A percentile compares a stretch with the other conserved stretches of the same genome.
These are phyloP conservation scores for Phoenoteleia sp. DNA, from an alignment of 2,888 invertebrate species.

Conservation along the genomic window DNA sequence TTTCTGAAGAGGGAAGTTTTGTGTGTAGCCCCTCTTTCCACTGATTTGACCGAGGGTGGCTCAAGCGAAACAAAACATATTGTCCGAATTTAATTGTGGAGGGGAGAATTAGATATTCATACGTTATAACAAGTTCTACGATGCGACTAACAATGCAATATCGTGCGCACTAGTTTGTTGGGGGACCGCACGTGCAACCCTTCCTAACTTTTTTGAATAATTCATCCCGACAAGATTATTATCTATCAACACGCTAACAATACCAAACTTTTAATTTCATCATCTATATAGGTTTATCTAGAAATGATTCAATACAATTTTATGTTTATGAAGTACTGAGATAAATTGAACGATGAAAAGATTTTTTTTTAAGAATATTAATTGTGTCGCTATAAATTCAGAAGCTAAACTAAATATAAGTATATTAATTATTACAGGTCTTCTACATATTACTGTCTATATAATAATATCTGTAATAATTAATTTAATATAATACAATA, in stretches of 20 bases:
- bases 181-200: slow-evolving; percentile 70
- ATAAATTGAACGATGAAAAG: not conserved
- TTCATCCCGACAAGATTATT: slow-evolving; percentile 70
- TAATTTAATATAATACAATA: too few species aligned
- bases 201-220: slow-evolving; percentile 65
- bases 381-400: too few species aligned
- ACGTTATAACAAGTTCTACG: slow-evolving; percentile 83
- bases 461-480: too few species aligned
- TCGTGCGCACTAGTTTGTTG: slow-evolving; percentile 65
- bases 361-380: too few species aligned
- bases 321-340: slow-evolving; percentile 32
- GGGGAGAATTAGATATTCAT: slow-evolving; percentile 86
- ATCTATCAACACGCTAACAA: slow-evolving; percentile 65
- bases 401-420: too few species aligned
- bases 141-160: slow-evolving; percentile 82
- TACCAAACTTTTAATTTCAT: slow-evolving; percentile 66
- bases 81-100: slow-evolving; percentile 86
- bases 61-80: slow-evolving; percentile 85
- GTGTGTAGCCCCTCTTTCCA: slow-evolving; percentile 71
- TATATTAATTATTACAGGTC: too few species aligned
- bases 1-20: slow-evolving; percentile 74
- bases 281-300: slow-evolving; percentile 48
- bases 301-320: slow-evolving; percentile 50
- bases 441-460: too few species aligned
- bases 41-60: slow-evolving; percentile 72